Percentiles rank a stretch among this genome's conserved stretches.
Conservation (phyloP, 2,113 vertebrate genomes). For the Elachura formosa region DNA sequence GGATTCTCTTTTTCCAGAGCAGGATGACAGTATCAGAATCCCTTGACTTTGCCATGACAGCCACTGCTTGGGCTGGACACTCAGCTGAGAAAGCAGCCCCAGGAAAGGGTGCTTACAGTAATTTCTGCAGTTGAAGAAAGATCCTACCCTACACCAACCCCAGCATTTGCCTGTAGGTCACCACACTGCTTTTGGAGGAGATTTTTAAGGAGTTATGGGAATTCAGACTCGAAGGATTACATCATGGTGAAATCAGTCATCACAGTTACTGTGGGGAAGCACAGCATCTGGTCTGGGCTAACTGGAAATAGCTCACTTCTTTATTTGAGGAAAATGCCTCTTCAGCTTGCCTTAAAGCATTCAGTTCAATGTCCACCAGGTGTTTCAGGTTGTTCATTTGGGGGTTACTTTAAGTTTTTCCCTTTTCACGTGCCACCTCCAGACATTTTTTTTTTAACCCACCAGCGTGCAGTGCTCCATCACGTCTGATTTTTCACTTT, state of each 20-base stretch:
- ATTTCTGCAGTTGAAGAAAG: not conserved
- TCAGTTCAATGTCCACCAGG: not conserved
- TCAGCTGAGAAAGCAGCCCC: not conserved
- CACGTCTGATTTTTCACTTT: not conserved
- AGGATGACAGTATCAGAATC: not conserved
- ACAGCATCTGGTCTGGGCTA: not conserved
- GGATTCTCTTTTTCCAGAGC: not conserved
- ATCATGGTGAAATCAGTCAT: not conserved
- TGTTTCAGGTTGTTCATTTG: not conserved
- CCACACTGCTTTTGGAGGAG: not conserved
- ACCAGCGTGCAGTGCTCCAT: not conserved
- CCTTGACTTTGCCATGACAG: accelerated
- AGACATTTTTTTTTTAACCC: not conserved
- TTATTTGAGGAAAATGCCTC: not conserved
- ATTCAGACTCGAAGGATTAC: not conserved
- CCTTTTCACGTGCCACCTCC: not conserved
- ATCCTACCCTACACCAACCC: no score
- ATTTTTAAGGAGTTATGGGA: not conserved
- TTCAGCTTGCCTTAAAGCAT: not conserved
- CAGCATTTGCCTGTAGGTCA: not conserved
- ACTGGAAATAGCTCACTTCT: not conserved
- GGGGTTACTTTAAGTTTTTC: not conserved
- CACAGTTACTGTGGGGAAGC: no score
- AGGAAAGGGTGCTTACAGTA: not conserved
- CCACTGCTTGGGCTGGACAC: accelerated